Evolutionary conservation across 2,888 invertebrate species (phyloP), one percentile per base, ranked within the genome.

Genomic region (Perithous albicinctus): DNA sequence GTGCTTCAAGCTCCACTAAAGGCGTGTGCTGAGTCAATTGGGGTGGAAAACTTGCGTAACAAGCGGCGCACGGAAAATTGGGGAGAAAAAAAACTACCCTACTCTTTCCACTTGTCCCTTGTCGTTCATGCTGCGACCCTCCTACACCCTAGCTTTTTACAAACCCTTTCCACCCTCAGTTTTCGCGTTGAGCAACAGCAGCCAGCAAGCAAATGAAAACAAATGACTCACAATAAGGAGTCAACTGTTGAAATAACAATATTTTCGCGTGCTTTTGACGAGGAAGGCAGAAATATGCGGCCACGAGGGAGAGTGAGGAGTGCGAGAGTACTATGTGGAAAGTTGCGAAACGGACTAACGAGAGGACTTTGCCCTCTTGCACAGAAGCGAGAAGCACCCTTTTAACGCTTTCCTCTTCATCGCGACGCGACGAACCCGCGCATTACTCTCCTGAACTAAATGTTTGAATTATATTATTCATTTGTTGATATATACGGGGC

Each of bases 31-130:
- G 64, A 89, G 88, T 90, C 90, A 89, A 91, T 91, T 90, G 90
- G 90, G 89, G 89, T 86, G 87, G 88, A 90, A 91, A 91, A 91
- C 89, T 90, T 89, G 87, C 86, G 90, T 91, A 91, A 91, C 90
- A 89, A 91, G 90, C 89, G 86, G 87, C 87, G 85, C 87, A 84
- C 86, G 86, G 87, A 86, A 89, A 90, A 91, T 90, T 91, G 89
- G 87, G 88, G 88, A 32, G 6, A 56, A 26, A 67, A 89, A 89
- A 90, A 84, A 85, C 88, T 87, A 84, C 73, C 54, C 41, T 54
- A 15, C 69, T 12, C 73, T 51, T 15, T 5, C 43, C 59, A n/a
- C n/a, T 72, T 59, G 54, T 61, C 77, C 72, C 72, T 63, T 80
- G 76, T 69, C 69, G 20, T 32, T 29, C 32, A 18, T 61, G 48